Percentiles rank a stretch among this genome's conserved stretches.
Evolutionary conservation across 2,888 invertebrate genomes (phyloP).

Genomic region (Xestia xanthographa): DNA sequence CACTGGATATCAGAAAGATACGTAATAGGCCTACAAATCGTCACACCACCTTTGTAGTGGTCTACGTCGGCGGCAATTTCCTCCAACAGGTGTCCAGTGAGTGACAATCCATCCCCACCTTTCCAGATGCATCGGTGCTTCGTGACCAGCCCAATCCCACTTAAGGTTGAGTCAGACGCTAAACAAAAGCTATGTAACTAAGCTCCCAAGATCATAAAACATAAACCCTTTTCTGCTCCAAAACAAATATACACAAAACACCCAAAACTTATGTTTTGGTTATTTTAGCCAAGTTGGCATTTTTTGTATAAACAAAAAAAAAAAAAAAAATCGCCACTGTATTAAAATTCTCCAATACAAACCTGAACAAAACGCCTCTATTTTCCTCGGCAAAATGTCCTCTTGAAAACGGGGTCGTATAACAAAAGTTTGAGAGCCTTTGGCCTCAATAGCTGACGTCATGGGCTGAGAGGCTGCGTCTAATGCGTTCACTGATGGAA

Average conservation of each 20-base stretch:
- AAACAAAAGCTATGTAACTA: not conserved
- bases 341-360: constrained; percentile 4
- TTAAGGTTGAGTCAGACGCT: too few relatives aligned
- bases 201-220: not conserved
- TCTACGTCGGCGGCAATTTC: not conserved
- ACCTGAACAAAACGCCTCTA: constrained; percentile 3
- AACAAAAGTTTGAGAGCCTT: constrained; percentile 52
- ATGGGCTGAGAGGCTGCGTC: constrained; percentile 23
- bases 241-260: not conserved
- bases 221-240: not conserved
- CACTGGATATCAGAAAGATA: too few relatives aligned
- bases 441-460: constrained; percentile 48
- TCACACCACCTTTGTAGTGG: not conserved
- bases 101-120: too few relatives aligned
- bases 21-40: too few relatives aligned
- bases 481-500: constrained; percentile 41
- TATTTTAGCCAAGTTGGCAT: too few relatives aligned
- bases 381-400: constrained; percentile 26
- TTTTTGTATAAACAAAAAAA: too few relatives aligned
- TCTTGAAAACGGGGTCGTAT: constrained; percentile 25
- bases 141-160: too few relatives aligned
- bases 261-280: too few relatives aligned
- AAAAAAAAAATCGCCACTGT: too few relatives aligned
- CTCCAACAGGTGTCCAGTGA: not conserved
- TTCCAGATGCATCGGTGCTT: too few relatives aligned